Base-by-base conservation (phyloP, 1,140 invertebrate genomes). In the Plectus sambesii region DNA sequence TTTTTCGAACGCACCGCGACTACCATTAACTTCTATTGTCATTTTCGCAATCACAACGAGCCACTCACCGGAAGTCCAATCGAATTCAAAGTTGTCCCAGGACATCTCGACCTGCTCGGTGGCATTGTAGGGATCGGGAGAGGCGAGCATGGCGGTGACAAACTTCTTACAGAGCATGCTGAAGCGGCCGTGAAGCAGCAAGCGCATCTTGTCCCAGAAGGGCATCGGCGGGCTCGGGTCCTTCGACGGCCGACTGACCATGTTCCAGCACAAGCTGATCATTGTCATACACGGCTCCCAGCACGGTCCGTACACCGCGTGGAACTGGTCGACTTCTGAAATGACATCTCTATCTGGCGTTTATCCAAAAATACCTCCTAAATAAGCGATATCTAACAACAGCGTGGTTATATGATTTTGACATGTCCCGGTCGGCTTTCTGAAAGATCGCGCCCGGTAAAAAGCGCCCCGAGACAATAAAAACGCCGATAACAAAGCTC, bases 261-360 rank as follows among this genome's bases (percentile, higher is more conserved):
- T 74, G 72, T 78, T 71, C 69, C 73, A 64, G 78, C 84, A 82
- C 12, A 92, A 73, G 69, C 89, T 92, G 60, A 87, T 89, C 64
- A 97, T 88, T 0, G 90, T 85, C 56, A 97, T 82, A 0, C 92
- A 85, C 0, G 92, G 89, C 65, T 98, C 93, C 93, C 93, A 99
- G 72, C 90, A 97, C 0, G 89, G 86, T 0, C 92, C 93, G 72
- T 97, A 94, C 0, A 88, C 87, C 64, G 90, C 85, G 61, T 81
- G 82, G 58, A 82, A 86, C 53, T 82, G 80, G 42, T 85, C 80
- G 52, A 88, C 80, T 61, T 90, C 87, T 76, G 42, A 20, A 59
- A 55, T 47, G n/a, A 46, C 36, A 69, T 70, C 56, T 70, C 73
- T 57, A 29, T 58, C 57, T 17, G 25, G 42, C 9, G 19, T 42